Conservation (phyloP, 2,113 vertebrate species). For the Corythaixoides concolor region DNA sequence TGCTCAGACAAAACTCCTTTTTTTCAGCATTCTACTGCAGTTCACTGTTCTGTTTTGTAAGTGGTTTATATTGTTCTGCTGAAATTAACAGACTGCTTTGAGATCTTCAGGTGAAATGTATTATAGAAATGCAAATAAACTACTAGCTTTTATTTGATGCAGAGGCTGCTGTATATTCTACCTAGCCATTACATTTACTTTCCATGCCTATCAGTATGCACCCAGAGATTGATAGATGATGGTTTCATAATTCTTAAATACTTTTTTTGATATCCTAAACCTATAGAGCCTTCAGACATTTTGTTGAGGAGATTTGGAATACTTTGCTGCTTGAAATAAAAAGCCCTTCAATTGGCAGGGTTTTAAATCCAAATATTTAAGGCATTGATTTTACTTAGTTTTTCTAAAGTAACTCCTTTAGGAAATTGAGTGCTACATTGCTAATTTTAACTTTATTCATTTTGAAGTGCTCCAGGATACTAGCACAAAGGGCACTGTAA, state of each 20-base stretch:
- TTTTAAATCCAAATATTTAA: constrained; percentile 62
- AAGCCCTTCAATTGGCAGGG: not conserved
- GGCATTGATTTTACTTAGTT: constrained; percentile 66
- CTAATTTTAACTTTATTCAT: constrained; percentile 67
- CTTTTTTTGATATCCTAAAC: constrained; percentile 61
- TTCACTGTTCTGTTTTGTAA: not conserved
- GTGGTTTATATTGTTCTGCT: not conserved
- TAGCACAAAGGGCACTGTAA: constrained; percentile 59
- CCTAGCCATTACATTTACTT: constrained; percentile 8
- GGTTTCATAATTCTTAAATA: constrained; percentile 58
- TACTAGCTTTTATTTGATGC: constrained; percentile 5
- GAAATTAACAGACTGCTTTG: not conserved
- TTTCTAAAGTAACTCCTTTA: constrained; percentile 66
- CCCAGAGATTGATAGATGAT: constrained; percentile 47
- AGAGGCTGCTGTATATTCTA: not conserved
- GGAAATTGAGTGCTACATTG: constrained; percentile 55
- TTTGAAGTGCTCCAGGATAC: constrained; percentile 56
- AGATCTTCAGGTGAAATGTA: constrained; percentile 19
- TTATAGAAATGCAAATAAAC: constrained; percentile 43
- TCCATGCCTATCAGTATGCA: constrained; percentile 44
- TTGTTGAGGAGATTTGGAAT: constrained; percentile 42
- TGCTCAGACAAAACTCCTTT: not conserved
- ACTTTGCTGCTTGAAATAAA: constrained; percentile 58
- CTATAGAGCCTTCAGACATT: constrained; percentile 55
- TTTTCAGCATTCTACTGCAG: not conserved